A percentile compares a stretch with the other conserved stretches of the same genome.
Evolutionary conservation across 2,113 vertebrate species (phyloP).

Genomic region (Thryonomys swinderianus): DNA sequence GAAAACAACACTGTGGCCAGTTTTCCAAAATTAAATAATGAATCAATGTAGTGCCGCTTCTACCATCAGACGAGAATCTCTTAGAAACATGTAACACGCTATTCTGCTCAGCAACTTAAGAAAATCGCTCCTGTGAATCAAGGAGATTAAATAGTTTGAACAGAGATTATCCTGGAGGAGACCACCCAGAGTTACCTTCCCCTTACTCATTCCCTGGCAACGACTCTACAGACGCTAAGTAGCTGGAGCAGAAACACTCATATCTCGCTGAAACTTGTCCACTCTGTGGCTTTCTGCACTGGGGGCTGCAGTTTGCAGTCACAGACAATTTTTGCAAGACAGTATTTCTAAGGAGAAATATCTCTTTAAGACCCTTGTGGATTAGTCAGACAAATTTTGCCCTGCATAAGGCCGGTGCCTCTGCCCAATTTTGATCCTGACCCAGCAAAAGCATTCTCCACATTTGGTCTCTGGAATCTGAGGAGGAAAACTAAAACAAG

Average conservation of each 20-base stretch:
- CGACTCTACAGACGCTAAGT: background rate
- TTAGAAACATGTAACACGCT: background rate
- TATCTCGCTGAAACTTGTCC: background rate
- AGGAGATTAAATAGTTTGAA: slow-evolving; percentile 57
- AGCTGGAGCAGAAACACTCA: slow-evolving; percentile 23
- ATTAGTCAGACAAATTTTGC: slow-evolving; percentile 57
- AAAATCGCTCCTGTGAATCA: slow-evolving; percentile 43
- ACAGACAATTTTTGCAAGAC: slow-evolving; percentile 45
- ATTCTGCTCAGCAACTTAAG: slow-evolving; percentile 13
- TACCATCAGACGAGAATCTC: background rate
- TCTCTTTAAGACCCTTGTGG: slow-evolving; percentile 53
- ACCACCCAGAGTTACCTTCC: slow-evolving; percentile 45
- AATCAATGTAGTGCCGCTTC: background rate
- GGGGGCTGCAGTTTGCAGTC: slow-evolving; percentile 12
- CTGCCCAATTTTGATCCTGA: slow-evolving; percentile 72
- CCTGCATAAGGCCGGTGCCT: slow-evolving; percentile 25
- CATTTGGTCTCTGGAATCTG: slow-evolving; percentile 80
- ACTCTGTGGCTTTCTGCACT: background rate
- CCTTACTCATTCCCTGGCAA: background rate
- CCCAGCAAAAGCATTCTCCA: slow-evolving; percentile 80
- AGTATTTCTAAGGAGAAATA: slow-evolving; percentile 55
- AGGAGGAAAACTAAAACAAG: slow-evolving; percentile 74
- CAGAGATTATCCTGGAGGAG: slow-evolving; percentile 41
- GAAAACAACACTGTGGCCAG: background rate
- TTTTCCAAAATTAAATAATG: slow-evolving; percentile 34